Percentiles rank a stretch among this genome's conserved stretches.
Evolutionary conservation across 1,140 invertebrate species (phyloP).

Genomic region (Megalonaias nervosa): DNA sequence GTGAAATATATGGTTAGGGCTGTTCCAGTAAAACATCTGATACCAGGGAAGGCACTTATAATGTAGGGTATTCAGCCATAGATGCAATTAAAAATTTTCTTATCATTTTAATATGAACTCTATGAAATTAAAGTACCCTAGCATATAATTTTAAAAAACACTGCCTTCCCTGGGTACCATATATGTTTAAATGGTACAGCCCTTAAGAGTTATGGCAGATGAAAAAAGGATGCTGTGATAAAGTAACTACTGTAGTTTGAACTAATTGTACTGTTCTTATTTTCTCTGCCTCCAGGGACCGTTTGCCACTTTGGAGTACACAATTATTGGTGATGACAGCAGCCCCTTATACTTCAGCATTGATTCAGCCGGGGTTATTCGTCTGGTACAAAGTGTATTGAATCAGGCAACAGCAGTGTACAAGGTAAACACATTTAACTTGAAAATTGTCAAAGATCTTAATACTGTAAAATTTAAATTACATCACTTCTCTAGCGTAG

Average conservation of each 20-base stretch:
- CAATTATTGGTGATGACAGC: conserved; percentile 48
- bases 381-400: conserved; percentile 31
- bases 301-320: conserved; percentile 49
- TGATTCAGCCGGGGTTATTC: conserved; percentile 31
- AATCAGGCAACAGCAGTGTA: conserved; percentile 25
- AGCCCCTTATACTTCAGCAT: conserved; percentile 5
- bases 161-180: background rate
- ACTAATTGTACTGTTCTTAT: background rate
- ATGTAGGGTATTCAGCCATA: too few relatives aligned
- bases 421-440: conserved; percentile 19
- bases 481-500: too few relatives aligned
- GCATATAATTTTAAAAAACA: too few relatives aligned
- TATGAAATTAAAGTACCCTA: too few relatives aligned
- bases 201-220: background rate
- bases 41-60: too few relatives aligned
- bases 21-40: too few relatives aligned
- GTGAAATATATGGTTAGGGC: too few relatives aligned
- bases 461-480: too few relatives aligned
- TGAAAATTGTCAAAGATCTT: too few relatives aligned
- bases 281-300: conserved; percentile 39
- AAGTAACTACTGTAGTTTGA: too few relatives aligned
- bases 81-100: too few relatives aligned
- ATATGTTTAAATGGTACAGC: background rate
- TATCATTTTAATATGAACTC: too few relatives aligned
- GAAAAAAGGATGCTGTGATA: background rate